A percentile compares a stretch with the other conserved stretches of the same genome.
Conservation (phyloP, 2,888 invertebrate species). For the Pyrrhosoma nymphula region DNA sequence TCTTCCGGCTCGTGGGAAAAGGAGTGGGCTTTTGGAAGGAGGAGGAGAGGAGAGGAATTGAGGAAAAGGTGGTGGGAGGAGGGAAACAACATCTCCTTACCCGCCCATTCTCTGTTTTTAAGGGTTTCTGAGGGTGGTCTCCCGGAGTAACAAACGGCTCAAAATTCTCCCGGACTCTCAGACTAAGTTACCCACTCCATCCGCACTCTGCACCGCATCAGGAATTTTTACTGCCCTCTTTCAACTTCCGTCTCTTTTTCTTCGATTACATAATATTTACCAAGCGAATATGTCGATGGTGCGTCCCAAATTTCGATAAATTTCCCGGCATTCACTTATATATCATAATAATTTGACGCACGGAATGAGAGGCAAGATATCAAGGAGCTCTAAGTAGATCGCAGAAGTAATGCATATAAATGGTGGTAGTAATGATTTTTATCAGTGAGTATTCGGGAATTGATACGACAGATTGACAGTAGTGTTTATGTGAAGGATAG, state of each 20-base stretch:
- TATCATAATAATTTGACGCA: too few species aligned
- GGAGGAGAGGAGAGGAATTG: not conserved
- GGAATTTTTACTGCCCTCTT: not conserved
- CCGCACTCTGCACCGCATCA: not conserved
- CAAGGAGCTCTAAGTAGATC: too few species aligned
- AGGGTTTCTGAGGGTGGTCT: not conserved
- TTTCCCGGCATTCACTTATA: not conserved
- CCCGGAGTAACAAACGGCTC: not conserved
- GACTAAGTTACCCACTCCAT: not conserved
- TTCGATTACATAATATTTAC: not conserved
- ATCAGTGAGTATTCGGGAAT: too few species aligned
- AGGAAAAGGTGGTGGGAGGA: not conserved
- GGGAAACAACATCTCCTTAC: not conserved
- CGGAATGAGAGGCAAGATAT: too few species aligned
- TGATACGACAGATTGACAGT: too few species aligned
- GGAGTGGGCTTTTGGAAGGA: not conserved
- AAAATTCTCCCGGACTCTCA: not conserved
- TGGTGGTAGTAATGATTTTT: too few species aligned
- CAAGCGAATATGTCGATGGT: not conserved
- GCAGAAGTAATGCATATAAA: too few species aligned
- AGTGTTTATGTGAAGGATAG: too few species aligned
- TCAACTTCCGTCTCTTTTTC: not conserved
- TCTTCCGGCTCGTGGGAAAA: not conserved
- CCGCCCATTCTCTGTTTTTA: constrained; percentile 19
- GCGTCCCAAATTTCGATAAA: not conserved